phyloP scores from a whole-genome alignment of 2,888 invertebrate genomes.

The Noctua comes region DNA sequence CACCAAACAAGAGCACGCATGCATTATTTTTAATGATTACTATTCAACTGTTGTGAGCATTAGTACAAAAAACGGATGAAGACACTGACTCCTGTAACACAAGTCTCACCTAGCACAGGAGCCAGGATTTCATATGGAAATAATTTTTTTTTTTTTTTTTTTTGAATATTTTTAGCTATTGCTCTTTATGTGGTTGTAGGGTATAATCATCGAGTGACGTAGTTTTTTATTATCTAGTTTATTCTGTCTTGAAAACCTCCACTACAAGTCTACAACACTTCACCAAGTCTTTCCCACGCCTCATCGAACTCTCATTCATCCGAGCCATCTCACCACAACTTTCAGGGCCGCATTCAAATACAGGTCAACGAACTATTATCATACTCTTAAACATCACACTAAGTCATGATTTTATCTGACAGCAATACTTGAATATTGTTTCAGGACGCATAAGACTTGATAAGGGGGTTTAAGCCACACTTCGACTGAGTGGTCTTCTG shows the following conservation, averaged over 20 bases:
- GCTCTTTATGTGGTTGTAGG: background rate
- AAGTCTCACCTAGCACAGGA: no score
- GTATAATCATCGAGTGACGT: no score
- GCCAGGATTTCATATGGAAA: no score
- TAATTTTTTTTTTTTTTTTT: no score
- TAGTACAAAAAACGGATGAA: no score
- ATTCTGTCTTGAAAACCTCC: background rate
- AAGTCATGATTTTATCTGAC: slow-evolving; percentile 5
- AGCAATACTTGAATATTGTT: background rate
- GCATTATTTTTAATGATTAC: no score
- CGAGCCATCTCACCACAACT: background rate
- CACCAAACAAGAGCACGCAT: no score
- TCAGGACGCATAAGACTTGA: background rate
- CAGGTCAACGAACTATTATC: slow-evolving; percentile 25
- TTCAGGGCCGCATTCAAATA: background rate
- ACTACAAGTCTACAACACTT: no score
- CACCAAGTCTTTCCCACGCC: background rate
- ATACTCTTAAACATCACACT: background rate
- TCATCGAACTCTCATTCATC: background rate
- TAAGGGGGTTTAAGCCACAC: background rate
- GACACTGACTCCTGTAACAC: no score
- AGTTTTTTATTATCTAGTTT: background rate
- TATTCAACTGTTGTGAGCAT: no score
- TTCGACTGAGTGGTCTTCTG: background rate
- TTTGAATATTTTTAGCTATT: background rate